phyloP scores from a whole-genome alignment of 2,888 invertebrate genomes.

The Beris morrisii region DNA sequence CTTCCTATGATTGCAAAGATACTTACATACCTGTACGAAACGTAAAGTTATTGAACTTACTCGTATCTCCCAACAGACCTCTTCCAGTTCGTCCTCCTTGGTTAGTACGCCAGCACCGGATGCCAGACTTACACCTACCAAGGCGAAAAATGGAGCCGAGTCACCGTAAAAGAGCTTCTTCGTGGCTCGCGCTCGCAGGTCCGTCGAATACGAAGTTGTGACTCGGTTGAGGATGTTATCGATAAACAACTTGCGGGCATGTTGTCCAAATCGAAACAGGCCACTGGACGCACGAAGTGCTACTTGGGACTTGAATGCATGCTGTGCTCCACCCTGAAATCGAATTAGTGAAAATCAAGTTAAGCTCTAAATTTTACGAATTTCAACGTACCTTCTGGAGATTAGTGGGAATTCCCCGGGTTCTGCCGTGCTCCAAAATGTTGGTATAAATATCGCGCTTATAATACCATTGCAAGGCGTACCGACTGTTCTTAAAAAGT shows the following conservation, averaged over 20 bases:
- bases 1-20: conserved; percentile 42
- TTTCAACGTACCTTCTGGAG: conserved; percentile 46
- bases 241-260: conserved; percentile 68
- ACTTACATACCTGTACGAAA: not conserved
- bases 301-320: conserved; percentile 39
- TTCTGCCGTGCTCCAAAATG: conserved; percentile 56
- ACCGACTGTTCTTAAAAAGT: conserved; percentile 65
- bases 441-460: conserved; percentile 59
- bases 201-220: conserved; percentile 66
- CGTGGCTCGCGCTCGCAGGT: conserved; percentile 65
- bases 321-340: conserved; percentile 21
- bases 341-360: not conserved
- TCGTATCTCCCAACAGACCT: conserved; percentile 76
- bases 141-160: conserved; percentile 72
- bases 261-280: conserved; percentile 62
- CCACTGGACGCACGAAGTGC: conserved; percentile 43
- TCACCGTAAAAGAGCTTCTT: conserved; percentile 68
- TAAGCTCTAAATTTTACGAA: not conserved
- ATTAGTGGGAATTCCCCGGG: conserved; percentile 47
- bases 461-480: conserved; percentile 58
- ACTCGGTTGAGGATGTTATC: conserved; percentile 71
- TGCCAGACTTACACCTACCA: conserved; percentile 73
- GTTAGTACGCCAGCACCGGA: conserved; percentile 73
- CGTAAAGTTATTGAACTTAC: conserved; percentile 52
- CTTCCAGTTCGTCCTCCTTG: conserved; percentile 76